Evolutionary conservation across 2,797 vertebrate genomes (phyloP).

Genomic region (Rallus crepitans): DNA sequence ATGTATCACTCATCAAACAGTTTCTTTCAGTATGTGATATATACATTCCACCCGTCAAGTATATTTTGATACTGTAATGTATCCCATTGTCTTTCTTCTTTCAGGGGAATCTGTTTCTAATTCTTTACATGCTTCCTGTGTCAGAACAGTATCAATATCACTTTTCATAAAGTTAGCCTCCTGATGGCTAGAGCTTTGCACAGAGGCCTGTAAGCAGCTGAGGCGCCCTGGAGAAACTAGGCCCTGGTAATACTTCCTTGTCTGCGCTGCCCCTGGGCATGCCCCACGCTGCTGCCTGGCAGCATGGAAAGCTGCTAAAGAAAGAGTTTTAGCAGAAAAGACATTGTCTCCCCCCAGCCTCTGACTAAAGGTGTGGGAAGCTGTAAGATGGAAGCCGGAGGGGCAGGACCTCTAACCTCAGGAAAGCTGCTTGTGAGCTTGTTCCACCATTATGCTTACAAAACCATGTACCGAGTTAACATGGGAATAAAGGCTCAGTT

Average conservation of each 20-base stretch:
- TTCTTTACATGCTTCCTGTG: neutral
- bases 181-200: neutral
- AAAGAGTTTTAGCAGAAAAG: neutral
- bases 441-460: neutral
- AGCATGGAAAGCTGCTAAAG: neutral
- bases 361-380: neutral
- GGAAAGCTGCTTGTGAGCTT: neutral
- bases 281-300: neutral
- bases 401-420: neutral
- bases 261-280: neutral
- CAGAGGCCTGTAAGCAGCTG: neutral
- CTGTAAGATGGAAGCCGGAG: neutral
- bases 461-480: neutral
- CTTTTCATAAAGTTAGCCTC: neutral
- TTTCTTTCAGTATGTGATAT: neutral
- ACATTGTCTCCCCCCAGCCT: neutral
- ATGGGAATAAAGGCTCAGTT: neutral
- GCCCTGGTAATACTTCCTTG: neutral
- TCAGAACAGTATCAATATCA: neutral
- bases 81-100: neutral
- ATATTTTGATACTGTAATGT: conserved; percentile 4
- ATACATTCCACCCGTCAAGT: conserved; percentile 3
- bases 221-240: neutral
- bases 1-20: neutral
- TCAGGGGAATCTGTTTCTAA: conserved; percentile 13